A percentile compares a stretch with the other conserved stretches of the same genome.
Evolutionary conservation across 2,113 vertebrate genomes (phyloP).

Genomic region (Larimichthys crocea): DNA sequence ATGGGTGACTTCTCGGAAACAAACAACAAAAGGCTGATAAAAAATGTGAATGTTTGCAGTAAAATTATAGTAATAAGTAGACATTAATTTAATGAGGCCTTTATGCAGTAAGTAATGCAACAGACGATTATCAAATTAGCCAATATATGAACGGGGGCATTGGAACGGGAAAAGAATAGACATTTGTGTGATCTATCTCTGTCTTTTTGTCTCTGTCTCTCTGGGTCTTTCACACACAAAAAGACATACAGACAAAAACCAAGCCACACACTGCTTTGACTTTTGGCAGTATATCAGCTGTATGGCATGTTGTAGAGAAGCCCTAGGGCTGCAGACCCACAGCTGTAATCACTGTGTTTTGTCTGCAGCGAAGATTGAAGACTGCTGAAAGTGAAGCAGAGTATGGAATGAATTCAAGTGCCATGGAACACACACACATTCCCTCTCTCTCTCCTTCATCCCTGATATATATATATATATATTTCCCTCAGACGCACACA

Average conservation of each 20-base stretch:
- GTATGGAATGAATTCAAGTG: slow-evolving; percentile 50
- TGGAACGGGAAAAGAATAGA: neutral
- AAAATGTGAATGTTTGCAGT: neutral
- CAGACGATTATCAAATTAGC: neutral
- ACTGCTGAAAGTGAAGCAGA: slow-evolving; percentile 67
- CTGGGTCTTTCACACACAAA: slow-evolving; percentile 2
- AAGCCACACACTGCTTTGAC: slow-evolving; percentile 28
- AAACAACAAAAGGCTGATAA: neutral
- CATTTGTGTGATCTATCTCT: slow-evolving; percentile 1
- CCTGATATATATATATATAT: no score
- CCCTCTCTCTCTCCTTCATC: no score
- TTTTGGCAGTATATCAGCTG: slow-evolving; percentile 62
- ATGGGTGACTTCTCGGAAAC: neutral
- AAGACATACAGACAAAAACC: slow-evolving; percentile 8
- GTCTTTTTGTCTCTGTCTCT: slow-evolving; percentile 3
- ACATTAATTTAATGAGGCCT: neutral
- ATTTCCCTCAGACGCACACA: neutral
- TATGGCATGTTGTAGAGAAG: slow-evolving; percentile 49
- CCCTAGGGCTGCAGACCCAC: slow-evolving; percentile 59
- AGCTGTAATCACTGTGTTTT: slow-evolving; percentile 77
- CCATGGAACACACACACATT: slow-evolving; percentile 24
- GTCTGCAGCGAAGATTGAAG: slow-evolving; percentile 71
- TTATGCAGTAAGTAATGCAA: neutral
- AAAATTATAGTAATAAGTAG: neutral
- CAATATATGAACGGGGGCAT: neutral